These are phyloP conservation scores for Oryzias javanicus DNA, from an alignment of 2,113 vertebrate species.

Conservation along the genomic window DNA sequence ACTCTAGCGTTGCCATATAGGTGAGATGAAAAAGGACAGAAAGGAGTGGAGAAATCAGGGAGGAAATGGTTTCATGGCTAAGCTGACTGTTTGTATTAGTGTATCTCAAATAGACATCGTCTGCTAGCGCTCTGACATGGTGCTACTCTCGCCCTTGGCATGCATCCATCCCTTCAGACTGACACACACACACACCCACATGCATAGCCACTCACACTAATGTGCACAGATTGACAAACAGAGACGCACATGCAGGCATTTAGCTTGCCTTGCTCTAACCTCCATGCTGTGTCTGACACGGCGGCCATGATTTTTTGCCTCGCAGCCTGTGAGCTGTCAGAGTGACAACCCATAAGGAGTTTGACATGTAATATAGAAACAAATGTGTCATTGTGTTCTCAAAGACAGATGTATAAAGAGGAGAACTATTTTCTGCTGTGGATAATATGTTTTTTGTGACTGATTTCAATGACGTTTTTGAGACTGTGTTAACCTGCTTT, in stretches of 20 bases:
- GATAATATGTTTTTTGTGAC: constrained; percentile 36
- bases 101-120: constrained; percentile 76
- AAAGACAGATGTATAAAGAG: constrained; percentile 65
- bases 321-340: constrained; percentile 74
- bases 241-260: constrained; percentile 53
- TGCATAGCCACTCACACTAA: not conserved
- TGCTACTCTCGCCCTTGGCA: constrained; percentile 78
- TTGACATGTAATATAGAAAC: constrained; percentile 75
- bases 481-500: not conserved
- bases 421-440: constrained; percentile 43
- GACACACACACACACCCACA: constrained; percentile 46
- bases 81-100: constrained; percentile 77
- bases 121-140: constrained; percentile 80
- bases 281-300: constrained; percentile 66
- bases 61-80: constrained; percentile 79
- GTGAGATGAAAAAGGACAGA: constrained; percentile 21
- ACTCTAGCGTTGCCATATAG: constrained; percentile 23
- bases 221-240: constrained; percentile 6
- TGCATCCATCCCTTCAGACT: constrained; percentile 63
- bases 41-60: constrained; percentile 54
- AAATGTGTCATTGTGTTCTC: constrained; percentile 74
- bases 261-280: constrained; percentile 57
- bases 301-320: constrained; percentile 75
- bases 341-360: constrained; percentile 63
- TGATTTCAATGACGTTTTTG: constrained; percentile 9